Percentiles rank a stretch among this genome's conserved stretches.
Evolutionary conservation across 2,113 vertebrate species (phyloP).

Genomic region (Eptesicus fuscus): DNA sequence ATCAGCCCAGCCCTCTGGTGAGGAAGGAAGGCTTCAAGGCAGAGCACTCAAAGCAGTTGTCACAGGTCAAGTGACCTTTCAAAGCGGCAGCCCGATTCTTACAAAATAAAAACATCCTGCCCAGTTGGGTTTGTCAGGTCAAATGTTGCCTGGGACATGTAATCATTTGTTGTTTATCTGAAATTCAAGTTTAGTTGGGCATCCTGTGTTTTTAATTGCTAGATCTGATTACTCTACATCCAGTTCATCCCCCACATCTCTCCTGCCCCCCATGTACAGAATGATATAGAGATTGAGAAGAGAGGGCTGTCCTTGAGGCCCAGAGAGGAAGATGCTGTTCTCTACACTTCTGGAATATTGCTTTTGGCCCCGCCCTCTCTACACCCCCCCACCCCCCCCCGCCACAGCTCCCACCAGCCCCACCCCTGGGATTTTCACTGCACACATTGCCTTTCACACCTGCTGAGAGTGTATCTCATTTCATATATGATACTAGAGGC

Average conservation of each 20-base stretch:
- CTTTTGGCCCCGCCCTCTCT: background rate
- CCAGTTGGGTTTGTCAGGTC: background rate
- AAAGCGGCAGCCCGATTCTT: background rate
- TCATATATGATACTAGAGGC: background rate
- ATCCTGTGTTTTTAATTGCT: background rate
- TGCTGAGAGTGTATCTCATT: background rate
- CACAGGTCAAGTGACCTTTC: background rate
- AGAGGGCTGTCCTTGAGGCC: background rate
- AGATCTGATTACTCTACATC: background rate
- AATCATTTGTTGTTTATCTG: background rate
- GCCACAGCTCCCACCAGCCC: background rate
- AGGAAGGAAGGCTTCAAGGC: background rate
- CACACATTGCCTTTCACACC: background rate
- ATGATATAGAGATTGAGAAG: background rate
- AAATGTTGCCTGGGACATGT: background rate
- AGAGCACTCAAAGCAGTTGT: background rate
- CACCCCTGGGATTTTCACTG: background rate
- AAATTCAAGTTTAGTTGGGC: background rate
- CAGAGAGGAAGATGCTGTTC: background rate
- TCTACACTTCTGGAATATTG: background rate
- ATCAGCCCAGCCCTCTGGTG: too few relatives aligned
- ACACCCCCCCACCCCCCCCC: background rate
- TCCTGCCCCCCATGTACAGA: background rate
- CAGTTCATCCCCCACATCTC: background rate
- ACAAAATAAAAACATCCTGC: background rate